A percentile compares a stretch with the other conserved stretches of the same genome.
Evolutionary conservation across 2,113 vertebrate species (phyloP).

Genomic region (Amphilophus citrinellus): DNA sequence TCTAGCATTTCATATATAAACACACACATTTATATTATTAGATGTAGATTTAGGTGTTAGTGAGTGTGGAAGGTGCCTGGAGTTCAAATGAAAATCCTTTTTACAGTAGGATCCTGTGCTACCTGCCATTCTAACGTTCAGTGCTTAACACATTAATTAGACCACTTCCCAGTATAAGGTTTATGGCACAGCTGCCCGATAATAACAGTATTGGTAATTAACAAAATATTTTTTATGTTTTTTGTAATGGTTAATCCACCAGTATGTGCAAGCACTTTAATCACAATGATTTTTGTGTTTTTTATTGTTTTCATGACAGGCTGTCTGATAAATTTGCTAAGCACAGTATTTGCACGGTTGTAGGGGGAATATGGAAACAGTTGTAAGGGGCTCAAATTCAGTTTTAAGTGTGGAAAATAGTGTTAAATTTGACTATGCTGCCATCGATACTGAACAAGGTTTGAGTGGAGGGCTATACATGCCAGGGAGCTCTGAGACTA

Average conservation of each 20-base stretch:
- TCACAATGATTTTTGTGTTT: not conserved
- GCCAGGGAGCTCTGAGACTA: no score
- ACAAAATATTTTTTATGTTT: not conserved
- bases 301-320: no score
- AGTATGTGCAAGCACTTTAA: not conserved
- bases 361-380: constrained; percentile 41
- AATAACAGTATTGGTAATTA: not conserved
- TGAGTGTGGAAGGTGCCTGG: not conserved
- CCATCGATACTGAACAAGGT: not conserved
- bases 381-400: constrained; percentile 44
- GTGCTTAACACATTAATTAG: not conserved
- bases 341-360: constrained; percentile 20
- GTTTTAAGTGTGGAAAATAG: constrained; percentile 29
- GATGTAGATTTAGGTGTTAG: constrained; percentile 22
- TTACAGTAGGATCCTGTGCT: constrained; percentile 48
- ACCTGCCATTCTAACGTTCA: constrained; percentile 13
- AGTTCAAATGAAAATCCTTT: constrained; percentile 48
- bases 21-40: constrained; percentile 19
- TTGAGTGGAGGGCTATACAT: no score
- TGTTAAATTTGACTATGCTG: constrained; percentile 48
- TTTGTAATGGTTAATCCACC: not conserved
- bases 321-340: no score
- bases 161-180: not conserved
- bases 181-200: not conserved
- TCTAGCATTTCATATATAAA: constrained; percentile 28